These are phyloP conservation scores for Pilophorus perplexus DNA, from an alignment of 2,888 invertebrate genomes.

Conservation along the genomic window DNA sequence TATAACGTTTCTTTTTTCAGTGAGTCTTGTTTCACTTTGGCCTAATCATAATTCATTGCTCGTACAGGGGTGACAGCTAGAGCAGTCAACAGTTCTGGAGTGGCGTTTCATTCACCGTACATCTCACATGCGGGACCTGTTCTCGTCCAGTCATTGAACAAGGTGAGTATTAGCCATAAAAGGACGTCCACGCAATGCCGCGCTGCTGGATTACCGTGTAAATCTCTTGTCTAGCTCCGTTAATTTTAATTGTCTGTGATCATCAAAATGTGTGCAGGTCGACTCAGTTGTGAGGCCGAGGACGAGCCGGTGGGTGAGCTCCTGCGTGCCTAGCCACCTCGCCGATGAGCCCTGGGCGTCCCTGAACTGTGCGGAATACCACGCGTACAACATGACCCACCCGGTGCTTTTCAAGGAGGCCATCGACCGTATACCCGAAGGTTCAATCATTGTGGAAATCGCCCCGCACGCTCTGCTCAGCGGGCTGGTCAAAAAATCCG, in stretches of 20 bases:
- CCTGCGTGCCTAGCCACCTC: conserved; percentile 81
- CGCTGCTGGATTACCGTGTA: no score
- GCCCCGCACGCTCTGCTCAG: conserved; percentile 87
- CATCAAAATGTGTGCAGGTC: no score
- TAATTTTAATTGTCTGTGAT: neutral
- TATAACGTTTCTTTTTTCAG: no score
- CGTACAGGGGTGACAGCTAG: conserved; percentile 86
- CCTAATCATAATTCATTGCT: no score
- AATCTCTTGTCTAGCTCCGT: no score
- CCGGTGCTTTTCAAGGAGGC: conserved; percentile 66
- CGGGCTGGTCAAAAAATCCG: conserved; percentile 52
- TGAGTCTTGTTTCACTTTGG: no score
- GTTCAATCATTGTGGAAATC: conserved; percentile 87
- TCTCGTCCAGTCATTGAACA: conserved; percentile 71
- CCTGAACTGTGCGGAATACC: conserved; percentile 87
- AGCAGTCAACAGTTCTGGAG: conserved; percentile 79
- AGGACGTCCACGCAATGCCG: no score
- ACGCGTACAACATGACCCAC: conserved; percentile 91
- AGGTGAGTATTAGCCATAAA: conserved; percentile 51
- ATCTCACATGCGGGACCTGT: conserved; percentile 77
- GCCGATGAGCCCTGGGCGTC: conserved; percentile 78
- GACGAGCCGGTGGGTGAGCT: conserved; percentile 88
- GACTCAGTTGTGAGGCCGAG: no score
- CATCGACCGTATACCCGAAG: conserved; percentile 69
- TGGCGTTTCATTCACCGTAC: conserved; percentile 93